A percentile compares a stretch with the other conserved stretches of the same genome.
Conservation (phyloP, 1,140 invertebrate species). For the Pogonognathellus flavescens region DNA sequence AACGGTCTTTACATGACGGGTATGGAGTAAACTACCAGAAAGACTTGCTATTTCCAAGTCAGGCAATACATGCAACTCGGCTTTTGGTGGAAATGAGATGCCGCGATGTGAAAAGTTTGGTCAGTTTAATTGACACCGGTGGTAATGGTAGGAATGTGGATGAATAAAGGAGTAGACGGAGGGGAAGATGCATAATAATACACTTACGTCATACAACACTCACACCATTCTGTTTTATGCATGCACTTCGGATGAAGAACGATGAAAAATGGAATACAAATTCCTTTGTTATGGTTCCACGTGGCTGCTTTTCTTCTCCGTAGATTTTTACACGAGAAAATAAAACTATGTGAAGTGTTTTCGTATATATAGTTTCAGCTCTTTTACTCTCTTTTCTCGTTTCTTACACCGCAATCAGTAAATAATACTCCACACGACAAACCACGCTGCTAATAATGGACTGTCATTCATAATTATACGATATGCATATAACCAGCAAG, state of each 20-base stretch:
- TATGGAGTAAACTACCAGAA: too few species aligned
- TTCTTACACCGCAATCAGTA: too few species aligned
- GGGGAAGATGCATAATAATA: slow-evolving; percentile 48
- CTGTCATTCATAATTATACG: too few species aligned
- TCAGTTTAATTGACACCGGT: slow-evolving; percentile 35
- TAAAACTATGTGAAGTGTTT: background rate
- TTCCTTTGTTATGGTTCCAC: slow-evolving; percentile 43
- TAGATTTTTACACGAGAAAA: background rate
- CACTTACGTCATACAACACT: slow-evolving; percentile 28
- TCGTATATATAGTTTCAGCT: too few species aligned
- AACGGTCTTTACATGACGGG: too few species aligned
- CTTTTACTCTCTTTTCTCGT: too few species aligned
- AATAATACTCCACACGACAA: too few species aligned
- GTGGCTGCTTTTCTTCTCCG: slow-evolving; percentile 13
- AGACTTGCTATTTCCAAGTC: too few species aligned
- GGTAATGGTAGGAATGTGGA: slow-evolving; percentile 16
- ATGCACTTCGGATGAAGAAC: slow-evolving; percentile 31
- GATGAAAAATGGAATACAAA: slow-evolving; percentile 45
- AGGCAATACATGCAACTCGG: background rate
- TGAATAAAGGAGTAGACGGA: background rate
- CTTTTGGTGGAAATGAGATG: background rate
- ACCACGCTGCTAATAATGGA: too few species aligned
- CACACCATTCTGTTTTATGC: slow-evolving; percentile 24
- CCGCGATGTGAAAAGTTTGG: slow-evolving; percentile 42
- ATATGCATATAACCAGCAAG: too few species aligned